Evolutionary conservation across 2,888 invertebrate species (phyloP).

Genomic region (Sinhomidia bicolor): DNA sequence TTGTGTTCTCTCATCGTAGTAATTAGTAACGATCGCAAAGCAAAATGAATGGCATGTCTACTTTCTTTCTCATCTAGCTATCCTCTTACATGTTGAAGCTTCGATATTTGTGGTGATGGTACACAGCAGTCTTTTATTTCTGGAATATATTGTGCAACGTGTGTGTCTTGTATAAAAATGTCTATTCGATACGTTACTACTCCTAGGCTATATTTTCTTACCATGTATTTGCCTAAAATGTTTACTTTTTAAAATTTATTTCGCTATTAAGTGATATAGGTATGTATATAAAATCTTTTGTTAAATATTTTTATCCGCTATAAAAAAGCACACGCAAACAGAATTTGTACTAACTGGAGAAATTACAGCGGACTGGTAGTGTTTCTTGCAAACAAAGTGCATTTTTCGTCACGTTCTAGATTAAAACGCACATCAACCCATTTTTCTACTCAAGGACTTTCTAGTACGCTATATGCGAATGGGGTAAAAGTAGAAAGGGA

Average conservation of each 20-base stretch:
- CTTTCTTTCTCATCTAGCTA: background rate
- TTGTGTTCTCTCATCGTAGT: constrained; percentile 15
- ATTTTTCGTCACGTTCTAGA: constrained; percentile 51
- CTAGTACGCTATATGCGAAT: too few species aligned
- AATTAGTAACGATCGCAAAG: constrained; percentile 59
- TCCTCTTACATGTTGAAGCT: background rate
- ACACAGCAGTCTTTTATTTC: background rate
- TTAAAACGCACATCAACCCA: constrained; percentile 26
- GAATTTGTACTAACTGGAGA: background rate
- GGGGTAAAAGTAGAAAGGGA: background rate
- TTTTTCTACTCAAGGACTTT: background rate
- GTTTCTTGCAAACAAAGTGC: constrained; percentile 9
- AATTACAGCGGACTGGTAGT: background rate
- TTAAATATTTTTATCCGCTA: background rate
- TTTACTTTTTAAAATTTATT: too few species aligned
- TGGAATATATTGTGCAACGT: background rate
- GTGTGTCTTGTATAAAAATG: background rate
- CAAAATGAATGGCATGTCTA: constrained; percentile 30
- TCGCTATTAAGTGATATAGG: too few species aligned
- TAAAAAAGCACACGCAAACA: background rate
- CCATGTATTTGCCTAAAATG: too few species aligned
- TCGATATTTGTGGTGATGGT: background rate
- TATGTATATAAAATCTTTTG: background rate
- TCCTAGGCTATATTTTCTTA: too few species aligned
- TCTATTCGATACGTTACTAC: too few species aligned